Evolutionary conservation across 2,113 vertebrate species (phyloP).

Genomic region (Ibidorhyncha struthersii): DNA sequence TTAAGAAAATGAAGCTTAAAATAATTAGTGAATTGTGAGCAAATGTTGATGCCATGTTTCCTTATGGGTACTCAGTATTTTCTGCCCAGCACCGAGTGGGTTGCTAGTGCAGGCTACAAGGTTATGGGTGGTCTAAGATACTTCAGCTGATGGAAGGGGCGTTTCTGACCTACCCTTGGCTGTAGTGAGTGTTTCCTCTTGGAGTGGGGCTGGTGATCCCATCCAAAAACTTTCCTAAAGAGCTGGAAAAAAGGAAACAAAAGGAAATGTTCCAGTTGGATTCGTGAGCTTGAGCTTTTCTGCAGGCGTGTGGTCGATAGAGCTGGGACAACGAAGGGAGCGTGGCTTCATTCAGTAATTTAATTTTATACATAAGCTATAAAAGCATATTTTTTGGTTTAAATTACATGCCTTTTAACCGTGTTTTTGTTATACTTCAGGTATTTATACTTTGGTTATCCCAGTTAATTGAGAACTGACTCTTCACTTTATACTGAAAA

Average conservation of each 20-base stretch:
- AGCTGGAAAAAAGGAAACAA: not conserved
- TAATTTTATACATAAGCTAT: not conserved
- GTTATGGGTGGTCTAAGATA: not conserved
- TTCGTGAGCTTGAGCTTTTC: not conserved
- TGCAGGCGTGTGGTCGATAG: not conserved
- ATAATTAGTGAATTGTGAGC: not conserved
- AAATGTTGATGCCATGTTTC: not conserved
- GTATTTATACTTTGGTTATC: not conserved
- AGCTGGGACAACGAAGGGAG: not conserved
- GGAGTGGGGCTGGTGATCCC: not conserved
- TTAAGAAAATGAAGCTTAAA: not conserved
- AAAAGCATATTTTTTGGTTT: not conserved
- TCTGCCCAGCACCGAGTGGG: not conserved
- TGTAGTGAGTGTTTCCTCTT: not conserved
- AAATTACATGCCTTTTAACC: not conserved
- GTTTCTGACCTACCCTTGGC: not conserved
- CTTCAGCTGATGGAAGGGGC: not conserved
- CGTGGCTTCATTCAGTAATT: fast-evolving
- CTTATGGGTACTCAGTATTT: not conserved
- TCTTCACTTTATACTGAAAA: slow-evolving; percentile 9
- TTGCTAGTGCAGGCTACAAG: fast-evolving
- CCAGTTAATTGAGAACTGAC: not conserved
- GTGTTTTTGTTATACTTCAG: not conserved
- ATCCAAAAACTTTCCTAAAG: not conserved
- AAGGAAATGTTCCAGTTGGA: not conserved